Percentiles rank a stretch among this genome's conserved stretches.
Conservation (phyloP, 92 coral and sea anemone genomes). For the Umimayanthus chanpuru region DNA sequence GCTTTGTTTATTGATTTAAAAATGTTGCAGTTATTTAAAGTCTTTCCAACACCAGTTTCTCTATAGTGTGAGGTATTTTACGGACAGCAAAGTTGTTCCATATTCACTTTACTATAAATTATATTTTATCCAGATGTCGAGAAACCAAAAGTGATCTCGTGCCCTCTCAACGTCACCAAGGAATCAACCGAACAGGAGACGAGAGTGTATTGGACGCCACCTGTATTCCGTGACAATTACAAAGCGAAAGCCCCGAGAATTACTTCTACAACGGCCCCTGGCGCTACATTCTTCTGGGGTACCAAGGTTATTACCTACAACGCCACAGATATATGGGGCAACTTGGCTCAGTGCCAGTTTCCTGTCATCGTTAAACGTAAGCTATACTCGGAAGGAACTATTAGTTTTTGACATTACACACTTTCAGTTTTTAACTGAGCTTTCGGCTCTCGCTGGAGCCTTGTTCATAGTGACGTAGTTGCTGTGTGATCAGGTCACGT, state of each 20-base stretch:
- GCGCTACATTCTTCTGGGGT: conserved; percentile 65
- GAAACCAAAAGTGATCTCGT: conserved; percentile 71
- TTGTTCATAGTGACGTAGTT: no score
- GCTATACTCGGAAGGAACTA: not conserved
- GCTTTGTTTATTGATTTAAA: no score
- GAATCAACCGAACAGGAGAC: conserved; percentile 33
- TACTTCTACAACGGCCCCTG: conserved; percentile 45
- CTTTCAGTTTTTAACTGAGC: no score
- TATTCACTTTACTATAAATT: no score
- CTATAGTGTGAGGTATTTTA: no score
- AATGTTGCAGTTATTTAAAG: no score
- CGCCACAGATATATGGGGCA: conserved; percentile 68
- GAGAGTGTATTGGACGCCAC: conserved; percentile 65
- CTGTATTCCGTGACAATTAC: conserved; percentile 72
- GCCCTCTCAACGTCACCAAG: conserved; percentile 62
- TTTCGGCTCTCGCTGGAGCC: no score
- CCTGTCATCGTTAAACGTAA: conserved; percentile 67
- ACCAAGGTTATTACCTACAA: conserved; percentile 45
- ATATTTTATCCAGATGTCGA: conserved; percentile 58
- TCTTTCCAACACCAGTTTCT: no score
- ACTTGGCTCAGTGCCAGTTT: conserved; percentile 70
- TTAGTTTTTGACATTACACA: no score
- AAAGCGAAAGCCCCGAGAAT: conserved; percentile 54
- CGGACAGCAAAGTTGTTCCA: no score
- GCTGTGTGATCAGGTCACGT: no score